These are phyloP conservation scores for Scolopax mira DNA, from an alignment of 2,113 vertebrate species.

Conservation along the genomic window DNA sequence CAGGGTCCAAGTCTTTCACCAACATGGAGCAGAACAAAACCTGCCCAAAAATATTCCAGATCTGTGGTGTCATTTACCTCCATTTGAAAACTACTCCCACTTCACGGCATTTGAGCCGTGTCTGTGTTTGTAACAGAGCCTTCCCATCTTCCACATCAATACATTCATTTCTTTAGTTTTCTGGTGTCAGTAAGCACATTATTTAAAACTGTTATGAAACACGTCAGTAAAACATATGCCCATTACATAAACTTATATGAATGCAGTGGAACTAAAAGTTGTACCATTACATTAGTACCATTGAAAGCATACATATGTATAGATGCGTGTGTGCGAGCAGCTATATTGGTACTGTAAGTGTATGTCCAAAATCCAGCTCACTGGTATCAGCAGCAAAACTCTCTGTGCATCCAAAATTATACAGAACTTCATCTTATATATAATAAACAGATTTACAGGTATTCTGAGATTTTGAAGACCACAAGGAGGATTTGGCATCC, in stretches of 20 bases:
- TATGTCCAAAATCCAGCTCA: neutral
- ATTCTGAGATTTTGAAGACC: neutral
- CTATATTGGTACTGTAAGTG: neutral
- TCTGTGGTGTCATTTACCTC: neutral
- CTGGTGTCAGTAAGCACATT: neutral
- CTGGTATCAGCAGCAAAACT: neutral
- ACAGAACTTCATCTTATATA: neutral
- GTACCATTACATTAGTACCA: neutral
- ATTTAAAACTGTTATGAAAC: conserved; percentile 6
- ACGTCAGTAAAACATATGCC: neutral
- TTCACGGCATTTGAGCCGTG: neutral
- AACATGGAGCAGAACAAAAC: neutral
- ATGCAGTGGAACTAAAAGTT: neutral
- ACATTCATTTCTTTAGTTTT: neutral
- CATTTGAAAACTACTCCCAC: neutral
- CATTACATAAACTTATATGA: neutral
- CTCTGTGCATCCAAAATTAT: neutral
- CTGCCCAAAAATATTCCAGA: neutral
- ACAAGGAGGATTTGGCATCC: neutral
- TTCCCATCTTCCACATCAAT: neutral
- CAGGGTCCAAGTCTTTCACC: neutral
- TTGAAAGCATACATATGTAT: neutral
- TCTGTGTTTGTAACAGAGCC: neutral
- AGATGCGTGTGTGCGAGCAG: neutral
- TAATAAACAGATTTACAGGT: neutral